A percentile compares a stretch with the other conserved stretches of the same genome.
Evolutionary conservation across 1,140 invertebrate species (phyloP).

Genomic region (Goniozus legneri): DNA sequence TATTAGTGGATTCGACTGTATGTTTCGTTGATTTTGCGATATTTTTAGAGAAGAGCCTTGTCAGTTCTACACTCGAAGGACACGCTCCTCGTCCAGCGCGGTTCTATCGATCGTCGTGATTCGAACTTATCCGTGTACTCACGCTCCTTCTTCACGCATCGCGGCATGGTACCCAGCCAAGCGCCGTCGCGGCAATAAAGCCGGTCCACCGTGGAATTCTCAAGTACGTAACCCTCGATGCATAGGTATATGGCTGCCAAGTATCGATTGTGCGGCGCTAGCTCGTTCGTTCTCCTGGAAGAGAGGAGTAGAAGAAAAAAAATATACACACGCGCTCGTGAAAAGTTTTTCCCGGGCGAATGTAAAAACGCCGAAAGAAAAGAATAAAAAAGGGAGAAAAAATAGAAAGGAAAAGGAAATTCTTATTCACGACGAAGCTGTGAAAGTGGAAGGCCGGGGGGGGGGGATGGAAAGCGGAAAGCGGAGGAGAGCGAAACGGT

Average conservation of each 20-base stretch:
- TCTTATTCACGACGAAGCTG: background rate
- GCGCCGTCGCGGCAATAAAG: slow-evolving; percentile 57
- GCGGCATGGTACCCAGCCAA: slow-evolving; percentile 58
- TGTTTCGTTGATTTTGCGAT: too few species aligned
- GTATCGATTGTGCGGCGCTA: slow-evolving; percentile 53
- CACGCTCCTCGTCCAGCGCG: too few species aligned
- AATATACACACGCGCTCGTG: background rate
- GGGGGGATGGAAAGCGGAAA: background rate
- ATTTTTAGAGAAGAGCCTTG: too few species aligned
- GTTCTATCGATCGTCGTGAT: too few species aligned
- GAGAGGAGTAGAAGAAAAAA: slow-evolving; percentile 1
- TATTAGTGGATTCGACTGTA: too few species aligned
- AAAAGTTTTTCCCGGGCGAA: background rate
- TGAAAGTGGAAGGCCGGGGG: background rate
- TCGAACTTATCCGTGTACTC: slow-evolving; percentile 17
- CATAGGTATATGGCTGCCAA: slow-evolving; percentile 60
- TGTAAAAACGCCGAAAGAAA: too few species aligned
- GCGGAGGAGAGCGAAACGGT: background rate
- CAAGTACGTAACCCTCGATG: slow-evolving; percentile 53
- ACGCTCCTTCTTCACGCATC: slow-evolving; percentile 48
- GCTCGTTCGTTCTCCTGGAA: slow-evolving; percentile 47
- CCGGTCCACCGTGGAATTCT: slow-evolving; percentile 46
- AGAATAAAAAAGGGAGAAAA: background rate
- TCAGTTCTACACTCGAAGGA: too few species aligned
- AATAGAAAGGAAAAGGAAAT: background rate